Conservation (phyloP, 1,140 invertebrate genomes). For the Rhyacophila brunnea region DNA sequence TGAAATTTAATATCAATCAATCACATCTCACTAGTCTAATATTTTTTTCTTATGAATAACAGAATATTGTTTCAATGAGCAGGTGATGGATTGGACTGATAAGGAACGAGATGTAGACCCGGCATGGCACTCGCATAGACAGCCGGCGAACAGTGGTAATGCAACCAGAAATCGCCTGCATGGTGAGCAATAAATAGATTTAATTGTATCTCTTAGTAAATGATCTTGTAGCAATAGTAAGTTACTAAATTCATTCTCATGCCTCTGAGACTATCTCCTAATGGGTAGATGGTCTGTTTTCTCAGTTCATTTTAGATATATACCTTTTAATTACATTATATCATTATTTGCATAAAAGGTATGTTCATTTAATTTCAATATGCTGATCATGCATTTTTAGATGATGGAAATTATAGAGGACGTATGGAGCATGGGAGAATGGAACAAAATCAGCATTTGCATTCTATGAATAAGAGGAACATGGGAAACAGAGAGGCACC, state of each 20-base stretch:
- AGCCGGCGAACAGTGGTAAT: conserved; percentile 12
- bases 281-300: no score
- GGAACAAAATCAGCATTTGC: conserved; percentile 13
- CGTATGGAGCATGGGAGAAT: conserved; percentile 25
- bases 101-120: conserved; percentile 32
- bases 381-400: conserved; percentile 6
- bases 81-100: conserved; percentile 31
- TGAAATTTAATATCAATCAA: no score
- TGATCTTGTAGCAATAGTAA: no score
- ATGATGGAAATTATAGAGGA: conserved; percentile 28
- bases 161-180: conserved; percentile 18
- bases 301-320: no score
- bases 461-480: conserved; percentile 19
- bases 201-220: no score
- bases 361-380: background rate
- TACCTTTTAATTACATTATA: no score
- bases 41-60: no score
- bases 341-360: no score
- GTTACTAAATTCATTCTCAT: no score
- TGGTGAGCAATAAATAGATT: conserved; percentile 9
- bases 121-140: conserved; percentile 30
- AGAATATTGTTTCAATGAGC: no score
- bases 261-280: no score
- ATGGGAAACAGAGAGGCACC: conserved; percentile 11
- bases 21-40: no score